Evolutionary conservation across 1,140 invertebrate genomes (phyloP), one percentile per base, ranked within the genome.

Genomic region (Polypedilum pembai): DNA sequence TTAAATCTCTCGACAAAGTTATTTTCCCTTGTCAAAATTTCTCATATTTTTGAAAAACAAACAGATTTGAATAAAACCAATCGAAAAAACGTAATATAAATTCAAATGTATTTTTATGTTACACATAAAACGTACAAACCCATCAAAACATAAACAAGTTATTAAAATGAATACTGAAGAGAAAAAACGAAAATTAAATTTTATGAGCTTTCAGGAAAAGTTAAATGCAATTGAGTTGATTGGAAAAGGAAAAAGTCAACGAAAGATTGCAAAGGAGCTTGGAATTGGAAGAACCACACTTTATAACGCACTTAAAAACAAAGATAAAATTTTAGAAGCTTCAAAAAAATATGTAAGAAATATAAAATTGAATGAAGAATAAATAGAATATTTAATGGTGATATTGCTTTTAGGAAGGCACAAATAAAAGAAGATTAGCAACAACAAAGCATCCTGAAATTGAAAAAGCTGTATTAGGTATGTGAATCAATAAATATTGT

Each of bases 241-340:
- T 4, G 65, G 18, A 18, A 20, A 18, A 10, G 65, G 65, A 10
- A 69, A 69, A 8, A 8, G n/a, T 8, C n/a, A 18, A 7, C n/a
- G 18, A 2, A 18, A 69, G 17, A 18, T 21, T 8, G 17, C 65
- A 18, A 18, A 69, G 20, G 20, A 69, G 10, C 15, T 8, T 2
- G 65, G 20, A 18, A 69, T 69, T 1, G 18, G 18, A 7, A 4
- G 65, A 21, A 69, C n/a, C 20, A 18, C 65, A 20, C 17, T 21
- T 21, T 18, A 69, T 21, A 18, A 69, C 4, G 18, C 18, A 0
- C 8, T 69, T 0, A 69, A 69, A 18, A 69, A 69, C 17, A n/a
- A 18, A 20, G 17, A 69, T 69, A 69, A 69, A 69, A 69, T 69
- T 10, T 8, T 18, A 20, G 65, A 21, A 69, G 65, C 18, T 69